phyloP scores from a whole-genome alignment of 2,797 vertebrate genomes.

The Hoplostethus atlanticus region DNA sequence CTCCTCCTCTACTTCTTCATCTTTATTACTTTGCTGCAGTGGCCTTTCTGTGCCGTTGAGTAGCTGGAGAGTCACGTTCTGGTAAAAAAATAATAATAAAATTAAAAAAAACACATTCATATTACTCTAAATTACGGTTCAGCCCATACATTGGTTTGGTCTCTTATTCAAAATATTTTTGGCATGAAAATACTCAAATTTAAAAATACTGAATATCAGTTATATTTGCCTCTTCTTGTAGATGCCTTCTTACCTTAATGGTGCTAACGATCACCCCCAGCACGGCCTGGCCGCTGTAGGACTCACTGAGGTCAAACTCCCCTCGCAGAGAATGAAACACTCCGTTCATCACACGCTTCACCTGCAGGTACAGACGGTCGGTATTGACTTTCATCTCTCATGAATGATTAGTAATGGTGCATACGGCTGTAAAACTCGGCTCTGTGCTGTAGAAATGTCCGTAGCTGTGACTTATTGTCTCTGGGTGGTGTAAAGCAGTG shows the following conservation, averaged over 20 bases:
- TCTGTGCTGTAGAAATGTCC: too few species aligned
- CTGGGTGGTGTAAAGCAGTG: not conserved
- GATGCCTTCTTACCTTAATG: slow-evolving; percentile 88
- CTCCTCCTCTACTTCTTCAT: slow-evolving; percentile 40
- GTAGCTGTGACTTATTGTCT: too few species aligned
- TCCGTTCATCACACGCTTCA: slow-evolving; percentile 97
- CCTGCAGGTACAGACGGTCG: slow-evolving; percentile 75
- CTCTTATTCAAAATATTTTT: too few species aligned
- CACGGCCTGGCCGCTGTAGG: slow-evolving; percentile 88
- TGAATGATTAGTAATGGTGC: not conserved
- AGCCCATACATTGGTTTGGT: too few species aligned
- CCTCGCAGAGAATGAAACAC: slow-evolving; percentile 94
- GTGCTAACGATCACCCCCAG: slow-evolving; percentile 89
- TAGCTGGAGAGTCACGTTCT: slow-evolving; percentile 85
- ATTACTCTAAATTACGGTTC: not conserved
- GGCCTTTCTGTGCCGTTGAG: slow-evolving; percentile 59
- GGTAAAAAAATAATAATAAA: not conserved
- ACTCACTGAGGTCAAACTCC: slow-evolving; percentile 91
- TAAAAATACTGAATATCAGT: too few species aligned
- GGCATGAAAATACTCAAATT: too few species aligned
- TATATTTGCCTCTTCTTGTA: too few species aligned
- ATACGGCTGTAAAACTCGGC: too few species aligned
- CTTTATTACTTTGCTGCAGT: slow-evolving; percentile 25
- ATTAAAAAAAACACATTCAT: not conserved
- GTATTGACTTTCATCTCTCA: not conserved